phyloP scores from a whole-genome alignment of 2,797 vertebrate species.

The Rousettus madagascariensis region DNA sequence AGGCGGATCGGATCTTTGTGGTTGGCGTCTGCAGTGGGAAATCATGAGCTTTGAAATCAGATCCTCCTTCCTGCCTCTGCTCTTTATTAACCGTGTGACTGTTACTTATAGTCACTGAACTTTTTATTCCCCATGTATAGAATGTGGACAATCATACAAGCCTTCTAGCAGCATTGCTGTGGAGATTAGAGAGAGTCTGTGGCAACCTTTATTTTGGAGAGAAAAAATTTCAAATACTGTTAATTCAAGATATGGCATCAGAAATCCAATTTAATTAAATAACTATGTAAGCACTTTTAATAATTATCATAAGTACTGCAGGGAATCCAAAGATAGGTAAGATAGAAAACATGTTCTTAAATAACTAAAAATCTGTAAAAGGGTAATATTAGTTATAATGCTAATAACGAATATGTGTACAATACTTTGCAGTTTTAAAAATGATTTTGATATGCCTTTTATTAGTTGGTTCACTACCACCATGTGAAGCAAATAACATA shows the following conservation, averaged over 20 bases:
- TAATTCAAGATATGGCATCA: neutral
- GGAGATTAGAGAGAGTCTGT: neutral
- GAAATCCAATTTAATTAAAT: slow-evolving; percentile 18
- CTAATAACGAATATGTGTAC: neutral
- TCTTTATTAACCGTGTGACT: neutral
- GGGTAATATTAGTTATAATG: neutral
- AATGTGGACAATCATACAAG: neutral
- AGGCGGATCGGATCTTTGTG: neutral
- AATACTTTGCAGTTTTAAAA: neutral
- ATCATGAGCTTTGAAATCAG: neutral
- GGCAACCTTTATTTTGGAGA: neutral
- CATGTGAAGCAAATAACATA: neutral
- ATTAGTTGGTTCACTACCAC: neutral
- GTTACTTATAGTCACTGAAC: neutral
- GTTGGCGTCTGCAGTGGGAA: neutral
- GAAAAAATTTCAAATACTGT: neutral
- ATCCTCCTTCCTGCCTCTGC: neutral
- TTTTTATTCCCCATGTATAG: neutral
- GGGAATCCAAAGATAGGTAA: neutral
- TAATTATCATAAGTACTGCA: neutral
- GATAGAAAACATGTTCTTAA: slow-evolving; percentile 16
- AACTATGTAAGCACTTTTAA: neutral
- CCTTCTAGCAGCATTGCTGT: neutral
- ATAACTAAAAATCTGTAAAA: slow-evolving; percentile 9
- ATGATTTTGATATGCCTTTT: neutral